Evolutionary conservation across 2,888 invertebrate species (phyloP).

Genomic region (Chymomyza caudatula): DNA sequence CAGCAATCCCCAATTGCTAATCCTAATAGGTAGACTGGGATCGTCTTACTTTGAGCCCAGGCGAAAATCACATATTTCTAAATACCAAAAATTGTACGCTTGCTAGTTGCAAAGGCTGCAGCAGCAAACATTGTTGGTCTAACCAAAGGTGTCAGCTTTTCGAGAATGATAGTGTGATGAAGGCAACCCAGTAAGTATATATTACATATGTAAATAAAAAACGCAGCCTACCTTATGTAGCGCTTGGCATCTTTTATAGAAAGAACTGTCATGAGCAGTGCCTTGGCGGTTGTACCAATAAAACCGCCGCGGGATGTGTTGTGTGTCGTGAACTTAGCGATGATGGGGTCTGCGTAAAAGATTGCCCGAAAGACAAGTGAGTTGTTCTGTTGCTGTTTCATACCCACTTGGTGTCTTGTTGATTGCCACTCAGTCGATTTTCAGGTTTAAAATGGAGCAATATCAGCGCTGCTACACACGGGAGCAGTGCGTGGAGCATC

Average conservation of each 20-base stretch:
- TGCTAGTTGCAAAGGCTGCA: constrained; percentile 66
- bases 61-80: constrained; percentile 64
- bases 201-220: too few relatives aligned
- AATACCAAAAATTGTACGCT: constrained; percentile 45
- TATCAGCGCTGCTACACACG: constrained; percentile 83
- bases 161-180: constrained; percentile 55
- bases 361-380: constrained; percentile 85
- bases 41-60: constrained; percentile 64
- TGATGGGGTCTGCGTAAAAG: constrained; percentile 80
- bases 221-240: constrained; percentile 1
- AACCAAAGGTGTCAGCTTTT: constrained; percentile 72
- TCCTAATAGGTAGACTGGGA: constrained; percentile 72
- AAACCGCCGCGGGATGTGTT: constrained; percentile 81
- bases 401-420: not conserved
- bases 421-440: constrained; percentile 27
- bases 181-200: constrained; percentile 55
- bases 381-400: constrained; percentile 13
- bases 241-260: constrained; percentile 31
- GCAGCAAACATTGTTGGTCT: constrained; percentile 74
- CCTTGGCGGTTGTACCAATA: constrained; percentile 84
- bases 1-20: not conserved
- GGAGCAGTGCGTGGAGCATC: constrained; percentile 81
- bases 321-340: constrained; percentile 83
- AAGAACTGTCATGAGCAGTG: constrained; percentile 85
- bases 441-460: constrained; percentile 61